Evolutionary conservation across 2,888 invertebrate genomes (phyloP).

Genomic region (Epistrophe eligans): DNA sequence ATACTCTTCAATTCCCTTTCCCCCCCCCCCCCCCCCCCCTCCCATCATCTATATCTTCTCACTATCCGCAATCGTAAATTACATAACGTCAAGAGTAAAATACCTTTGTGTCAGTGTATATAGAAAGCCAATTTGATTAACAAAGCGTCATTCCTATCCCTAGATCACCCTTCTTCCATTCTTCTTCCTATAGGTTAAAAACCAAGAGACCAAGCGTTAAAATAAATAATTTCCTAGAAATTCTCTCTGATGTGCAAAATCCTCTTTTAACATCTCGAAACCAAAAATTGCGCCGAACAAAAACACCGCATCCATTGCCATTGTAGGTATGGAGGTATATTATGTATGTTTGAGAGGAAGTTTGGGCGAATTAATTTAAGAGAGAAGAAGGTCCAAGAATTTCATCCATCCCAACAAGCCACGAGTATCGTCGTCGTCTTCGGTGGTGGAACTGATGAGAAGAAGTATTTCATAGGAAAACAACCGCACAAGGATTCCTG

Average conservation of each 20-base stretch:
- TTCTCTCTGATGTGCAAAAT: slow-evolving; percentile 25
- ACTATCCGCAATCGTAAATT: slow-evolving; percentile 1
- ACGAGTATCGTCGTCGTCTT: not conserved
- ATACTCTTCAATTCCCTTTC: not conserved
- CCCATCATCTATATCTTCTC: not conserved
- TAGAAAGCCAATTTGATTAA: slow-evolving; percentile 15
- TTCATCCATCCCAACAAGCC: not conserved
- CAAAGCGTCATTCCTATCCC: slow-evolving; percentile 2
- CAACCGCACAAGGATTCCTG: slow-evolving; percentile 18
- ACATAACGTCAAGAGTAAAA: slow-evolving; percentile 15
- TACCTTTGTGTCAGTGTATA: slow-evolving; percentile 5
- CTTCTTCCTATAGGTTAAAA: not conserved
- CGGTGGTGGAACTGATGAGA: not conserved
- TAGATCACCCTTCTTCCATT: not conserved
- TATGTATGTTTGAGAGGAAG: slow-evolving; percentile 15
- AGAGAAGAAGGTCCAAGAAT: slow-evolving; percentile 22
- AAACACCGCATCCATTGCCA: not conserved
- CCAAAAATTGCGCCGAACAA: not conserved
- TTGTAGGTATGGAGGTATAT: slow-evolving; percentile 18
- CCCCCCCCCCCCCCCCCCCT: no score
- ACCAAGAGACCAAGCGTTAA: slow-evolving; percentile 43
- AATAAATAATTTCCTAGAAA: slow-evolving; percentile 71
- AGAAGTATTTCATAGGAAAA: not conserved
- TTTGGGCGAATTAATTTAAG: slow-evolving; percentile 38
- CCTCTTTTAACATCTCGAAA: not conserved